A percentile compares a stretch with the other conserved stretches of the same genome.
These are phyloP conservation scores for Hyperoplus immaculatus DNA, from an alignment of 2,797 vertebrate genomes.

Conservation along the genomic window DNA sequence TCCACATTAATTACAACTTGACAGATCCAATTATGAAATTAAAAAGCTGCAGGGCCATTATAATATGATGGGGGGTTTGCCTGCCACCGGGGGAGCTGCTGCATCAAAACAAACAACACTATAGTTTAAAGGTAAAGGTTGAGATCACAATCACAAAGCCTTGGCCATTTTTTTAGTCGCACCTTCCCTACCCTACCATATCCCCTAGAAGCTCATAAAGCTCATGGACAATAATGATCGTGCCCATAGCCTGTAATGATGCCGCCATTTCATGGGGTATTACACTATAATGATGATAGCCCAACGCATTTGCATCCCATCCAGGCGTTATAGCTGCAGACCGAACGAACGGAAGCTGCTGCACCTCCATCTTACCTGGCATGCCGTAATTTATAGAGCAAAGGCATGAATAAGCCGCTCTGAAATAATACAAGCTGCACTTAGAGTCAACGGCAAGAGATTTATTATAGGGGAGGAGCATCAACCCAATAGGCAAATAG, in stretches of 20 bases:
- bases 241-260: slow-evolving; percentile 94
- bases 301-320: slow-evolving; percentile 96
- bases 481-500: slow-evolving; percentile 81
- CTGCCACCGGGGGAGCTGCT: slow-evolving; percentile 59
- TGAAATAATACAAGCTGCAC: slow-evolving; percentile 92
- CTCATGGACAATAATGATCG: slow-evolving; percentile 92
- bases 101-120: slow-evolving; percentile 79
- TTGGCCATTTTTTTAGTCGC: background rate
- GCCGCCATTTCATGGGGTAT: slow-evolving; percentile 99
- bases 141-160: slow-evolving; percentile 55
- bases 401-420: slow-evolving; percentile 85
- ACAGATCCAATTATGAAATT: slow-evolving; percentile 73
- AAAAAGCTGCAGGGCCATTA: slow-evolving; percentile 56
- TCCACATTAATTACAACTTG: slow-evolving; percentile 76
- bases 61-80: slow-evolving; percentile 55
- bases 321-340: slow-evolving; percentile 89
- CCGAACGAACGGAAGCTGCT: slow-evolving; percentile 67
- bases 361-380: slow-evolving; percentile 93
- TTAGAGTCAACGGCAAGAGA: slow-evolving; percentile 89
- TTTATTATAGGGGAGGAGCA: slow-evolving; percentile 81
- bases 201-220: slow-evolving; percentile 93
- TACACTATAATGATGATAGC: slow-evolving; percentile 99
- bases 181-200: slow-evolving; percentile 81
- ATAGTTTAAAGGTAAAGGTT: slow-evolving; percentile 71
- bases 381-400: slow-evolving; percentile 93